phyloP scores from a whole-genome alignment of 2,113 vertebrate species.

The Manacus vitellinus region DNA sequence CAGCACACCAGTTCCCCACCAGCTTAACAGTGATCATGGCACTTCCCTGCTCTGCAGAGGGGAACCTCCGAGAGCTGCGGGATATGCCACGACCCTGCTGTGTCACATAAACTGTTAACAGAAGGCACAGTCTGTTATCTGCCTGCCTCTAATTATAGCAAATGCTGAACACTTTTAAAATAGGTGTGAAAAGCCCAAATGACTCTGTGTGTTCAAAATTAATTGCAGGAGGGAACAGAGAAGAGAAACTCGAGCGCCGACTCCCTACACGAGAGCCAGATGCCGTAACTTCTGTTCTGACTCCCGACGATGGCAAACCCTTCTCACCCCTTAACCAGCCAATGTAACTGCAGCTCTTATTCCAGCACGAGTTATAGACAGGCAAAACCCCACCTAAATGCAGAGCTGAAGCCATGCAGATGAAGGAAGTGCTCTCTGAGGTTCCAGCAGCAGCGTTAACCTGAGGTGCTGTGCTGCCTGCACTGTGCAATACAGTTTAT shows the following conservation, averaged over 20 bases:
- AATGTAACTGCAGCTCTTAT: background rate
- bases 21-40: background rate
- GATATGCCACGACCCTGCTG: background rate
- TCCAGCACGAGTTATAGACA: background rate
- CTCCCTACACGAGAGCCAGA: background rate
- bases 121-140: background rate
- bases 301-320: background rate
- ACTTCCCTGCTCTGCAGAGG: background rate
- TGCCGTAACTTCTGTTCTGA: background rate
- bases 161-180: background rate
- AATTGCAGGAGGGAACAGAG: background rate
- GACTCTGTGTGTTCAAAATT: background rate
- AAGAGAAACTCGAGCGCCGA: accelerated
- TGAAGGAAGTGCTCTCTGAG: background rate
- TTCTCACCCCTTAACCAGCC: background rate
- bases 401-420: background rate
- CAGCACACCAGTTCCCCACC: background rate
- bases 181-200: background rate
- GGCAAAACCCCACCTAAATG: background rate
- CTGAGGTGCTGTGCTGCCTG: background rate
- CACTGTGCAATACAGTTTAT: accelerated
- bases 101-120: background rate
- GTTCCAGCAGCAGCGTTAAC: background rate
- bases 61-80: background rate
- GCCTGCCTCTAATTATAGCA: background rate